Percentiles rank a stretch among this genome's conserved stretches.
phyloP scores from a whole-genome alignment of 2,113 vertebrate genomes.

The Lampris megalopsis region DNA sequence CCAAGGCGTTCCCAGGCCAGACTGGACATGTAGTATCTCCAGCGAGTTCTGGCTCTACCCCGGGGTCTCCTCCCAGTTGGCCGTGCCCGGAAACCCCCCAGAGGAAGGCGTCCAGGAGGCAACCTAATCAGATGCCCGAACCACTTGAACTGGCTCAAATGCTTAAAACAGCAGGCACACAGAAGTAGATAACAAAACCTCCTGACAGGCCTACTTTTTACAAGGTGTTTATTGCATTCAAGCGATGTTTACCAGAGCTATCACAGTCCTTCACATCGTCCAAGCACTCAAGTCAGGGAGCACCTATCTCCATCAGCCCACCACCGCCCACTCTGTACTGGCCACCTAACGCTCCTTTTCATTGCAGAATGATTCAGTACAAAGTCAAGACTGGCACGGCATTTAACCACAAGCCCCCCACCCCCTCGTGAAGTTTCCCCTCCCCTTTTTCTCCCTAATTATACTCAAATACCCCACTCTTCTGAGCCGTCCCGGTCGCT shows the following conservation, averaged over 20 bases:
- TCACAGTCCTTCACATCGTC: constrained; percentile 12
- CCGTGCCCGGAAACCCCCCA: too few relatives aligned
- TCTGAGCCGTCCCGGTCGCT: too few relatives aligned
- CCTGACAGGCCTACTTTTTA: not conserved
- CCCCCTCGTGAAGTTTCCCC: too few relatives aligned
- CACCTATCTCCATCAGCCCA: constrained; percentile 19
- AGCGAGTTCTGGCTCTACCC: too few relatives aligned
- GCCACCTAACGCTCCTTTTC: constrained; percentile 21
- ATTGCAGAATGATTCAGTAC: constrained; percentile 49
- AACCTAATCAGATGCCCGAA: too few relatives aligned
- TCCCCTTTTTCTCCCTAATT: too few relatives aligned
- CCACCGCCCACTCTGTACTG: constrained; percentile 29
- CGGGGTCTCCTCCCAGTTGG: too few relatives aligned
- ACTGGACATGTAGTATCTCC: too few relatives aligned
- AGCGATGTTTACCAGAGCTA: constrained; percentile 21
- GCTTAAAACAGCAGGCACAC: not conserved
- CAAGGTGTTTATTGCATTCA: not conserved
- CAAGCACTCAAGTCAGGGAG: constrained; percentile 1
- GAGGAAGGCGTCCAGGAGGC: too few relatives aligned
- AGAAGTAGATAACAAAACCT: not conserved
- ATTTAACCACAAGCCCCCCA: constrained; percentile 17
- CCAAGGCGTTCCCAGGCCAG: too few relatives aligned
- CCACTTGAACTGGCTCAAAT: not conserved
- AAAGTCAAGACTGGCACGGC: constrained; percentile 38
- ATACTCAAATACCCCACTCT: too few relatives aligned